phyloP scores from a whole-genome alignment of 53 echinoderm and acorn worm species.

The Temnopleurus reevesii region DNA sequence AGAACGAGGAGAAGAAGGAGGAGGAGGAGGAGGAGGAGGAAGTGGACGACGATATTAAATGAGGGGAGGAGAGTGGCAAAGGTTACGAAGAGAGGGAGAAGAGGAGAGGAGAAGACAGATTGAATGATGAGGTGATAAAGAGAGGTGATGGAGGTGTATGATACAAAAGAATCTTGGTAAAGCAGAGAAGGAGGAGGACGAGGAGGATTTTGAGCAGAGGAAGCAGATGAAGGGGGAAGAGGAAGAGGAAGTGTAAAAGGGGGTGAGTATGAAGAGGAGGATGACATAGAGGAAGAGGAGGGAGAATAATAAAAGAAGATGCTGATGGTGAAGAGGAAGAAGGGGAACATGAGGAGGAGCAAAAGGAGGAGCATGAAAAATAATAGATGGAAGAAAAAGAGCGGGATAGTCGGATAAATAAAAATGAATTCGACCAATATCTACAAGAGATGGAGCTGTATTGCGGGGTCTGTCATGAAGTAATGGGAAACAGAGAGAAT shows the following conservation, averaged over 20 bases:
- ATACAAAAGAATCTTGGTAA: background rate
- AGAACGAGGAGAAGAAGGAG: background rate
- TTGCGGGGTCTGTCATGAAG: conserved; percentile 88
- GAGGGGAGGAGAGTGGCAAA: background rate
- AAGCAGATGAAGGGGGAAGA: no score
- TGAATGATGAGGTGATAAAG: background rate
- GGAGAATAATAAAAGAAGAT: no score
- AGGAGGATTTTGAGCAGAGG: no score
- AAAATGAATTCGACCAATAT: conserved; percentile 81
- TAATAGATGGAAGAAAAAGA: no score
- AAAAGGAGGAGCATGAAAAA: no score
- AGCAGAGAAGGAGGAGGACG: no score
- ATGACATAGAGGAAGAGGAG: no score
- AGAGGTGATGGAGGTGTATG: background rate
- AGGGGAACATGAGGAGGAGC: no score
- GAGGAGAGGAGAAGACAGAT: background rate
- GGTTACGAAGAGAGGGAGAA: background rate
- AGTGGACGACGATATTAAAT: background rate
- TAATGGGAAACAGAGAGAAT: conserved; percentile 79
- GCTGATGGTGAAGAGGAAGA: no score
- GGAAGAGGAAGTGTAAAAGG: no score
- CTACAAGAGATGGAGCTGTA: conserved; percentile 81
- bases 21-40: background rate
- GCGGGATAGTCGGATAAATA: no score
- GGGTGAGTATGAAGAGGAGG: no score